phyloP scores from a whole-genome alignment of 2,113 vertebrate species.

The Atlantisia rogersi region DNA sequence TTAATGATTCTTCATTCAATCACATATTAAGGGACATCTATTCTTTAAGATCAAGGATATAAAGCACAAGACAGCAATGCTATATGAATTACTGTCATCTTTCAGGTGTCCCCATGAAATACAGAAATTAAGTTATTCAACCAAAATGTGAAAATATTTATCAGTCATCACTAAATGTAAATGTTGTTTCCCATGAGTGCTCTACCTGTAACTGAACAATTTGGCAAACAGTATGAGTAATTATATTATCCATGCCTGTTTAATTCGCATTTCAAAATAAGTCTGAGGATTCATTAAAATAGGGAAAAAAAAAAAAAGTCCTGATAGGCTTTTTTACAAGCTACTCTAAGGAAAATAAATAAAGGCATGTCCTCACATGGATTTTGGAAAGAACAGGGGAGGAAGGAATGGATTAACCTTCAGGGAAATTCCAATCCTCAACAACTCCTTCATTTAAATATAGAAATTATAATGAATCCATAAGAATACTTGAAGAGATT shows the following conservation, averaged over 20 bases:
- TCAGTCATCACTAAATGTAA: slow-evolving; percentile 5
- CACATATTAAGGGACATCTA: slow-evolving; percentile 19
- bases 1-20: slow-evolving; percentile 52
- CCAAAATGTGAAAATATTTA: slow-evolving; percentile 49
- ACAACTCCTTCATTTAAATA: neutral
- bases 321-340: neutral
- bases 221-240: slow-evolving; percentile 19
- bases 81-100: slow-evolving; percentile 13
- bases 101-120: neutral
- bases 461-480: accelerated
- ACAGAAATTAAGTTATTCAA: slow-evolving; percentile 12
- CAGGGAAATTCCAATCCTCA: neutral
- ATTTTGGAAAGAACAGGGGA: neutral
- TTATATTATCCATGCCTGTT: slow-evolving; percentile 45
- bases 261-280: slow-evolving; percentile 32
- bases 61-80: neutral
- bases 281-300: neutral
- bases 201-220: slow-evolving; percentile 28
- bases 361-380: accelerated
- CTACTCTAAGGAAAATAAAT: neutral
- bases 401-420: neutral
- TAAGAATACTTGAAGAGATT: neutral
- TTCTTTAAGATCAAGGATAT: neutral
- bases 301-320: neutral
- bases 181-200: neutral